A percentile compares a stretch with the other conserved stretches of the same genome.
Evolutionary conservation across 2,113 vertebrate species (phyloP).

Genomic region (Saguinus imperator): DNA sequence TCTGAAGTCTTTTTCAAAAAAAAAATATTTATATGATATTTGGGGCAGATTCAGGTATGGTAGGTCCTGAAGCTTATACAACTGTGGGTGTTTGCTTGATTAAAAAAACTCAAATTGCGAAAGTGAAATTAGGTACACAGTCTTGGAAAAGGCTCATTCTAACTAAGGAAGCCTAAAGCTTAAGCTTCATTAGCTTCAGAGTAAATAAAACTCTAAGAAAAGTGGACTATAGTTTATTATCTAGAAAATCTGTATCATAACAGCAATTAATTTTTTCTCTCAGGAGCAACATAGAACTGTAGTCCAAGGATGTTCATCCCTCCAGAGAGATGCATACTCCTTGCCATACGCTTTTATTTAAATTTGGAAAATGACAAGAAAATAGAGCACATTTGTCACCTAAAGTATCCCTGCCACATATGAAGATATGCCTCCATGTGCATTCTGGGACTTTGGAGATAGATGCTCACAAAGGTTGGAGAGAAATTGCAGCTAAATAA

Average conservation of each 20-base stretch:
- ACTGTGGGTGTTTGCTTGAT: background rate
- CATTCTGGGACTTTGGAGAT: background rate
- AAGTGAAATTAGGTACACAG: background rate
- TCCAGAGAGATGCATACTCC: background rate
- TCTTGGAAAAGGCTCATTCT: background rate
- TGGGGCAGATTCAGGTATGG: background rate
- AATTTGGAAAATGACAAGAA: background rate
- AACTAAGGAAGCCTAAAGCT: background rate
- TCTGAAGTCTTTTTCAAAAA: background rate
- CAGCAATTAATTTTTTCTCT: background rate
- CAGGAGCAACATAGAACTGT: background rate
- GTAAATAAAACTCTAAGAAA: background rate
- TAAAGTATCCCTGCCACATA: background rate
- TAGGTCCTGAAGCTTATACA: background rate
- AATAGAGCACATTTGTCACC: background rate
- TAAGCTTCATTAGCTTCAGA: background rate
- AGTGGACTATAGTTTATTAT: background rate
- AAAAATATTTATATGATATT: background rate
- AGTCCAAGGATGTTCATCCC: background rate
- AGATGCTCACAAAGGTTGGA: background rate
- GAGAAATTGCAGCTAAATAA: background rate
- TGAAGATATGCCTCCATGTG: background rate
- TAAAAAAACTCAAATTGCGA: background rate
- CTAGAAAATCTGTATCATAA: background rate
- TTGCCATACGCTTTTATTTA: background rate